Percentiles rank a stretch among this genome's conserved stretches.
Conservation (phyloP, 2,888 invertebrate genomes). For the Lacanobia wlatinum region DNA sequence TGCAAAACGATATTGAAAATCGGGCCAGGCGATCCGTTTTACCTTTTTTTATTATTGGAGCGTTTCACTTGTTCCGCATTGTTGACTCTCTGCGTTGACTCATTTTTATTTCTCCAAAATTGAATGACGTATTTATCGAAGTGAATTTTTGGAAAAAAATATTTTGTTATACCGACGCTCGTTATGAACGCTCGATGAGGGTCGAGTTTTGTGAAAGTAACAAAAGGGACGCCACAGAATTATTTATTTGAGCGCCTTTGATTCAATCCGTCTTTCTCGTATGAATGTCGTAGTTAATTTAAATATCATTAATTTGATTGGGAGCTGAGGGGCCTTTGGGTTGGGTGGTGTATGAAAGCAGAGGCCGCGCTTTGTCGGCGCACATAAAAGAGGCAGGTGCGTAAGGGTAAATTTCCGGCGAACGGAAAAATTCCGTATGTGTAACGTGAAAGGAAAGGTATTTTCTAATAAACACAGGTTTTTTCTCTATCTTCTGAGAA, state of each 20-base stretch:
- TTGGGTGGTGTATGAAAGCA: slow-evolving; percentile 67
- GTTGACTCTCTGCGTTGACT: slow-evolving; percentile 82
- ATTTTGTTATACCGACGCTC: slow-evolving; percentile 74
- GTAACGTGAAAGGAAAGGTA: slow-evolving; percentile 78
- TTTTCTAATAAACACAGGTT: slow-evolving; percentile 80
- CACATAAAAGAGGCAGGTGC: slow-evolving; percentile 76
- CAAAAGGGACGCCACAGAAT: slow-evolving; percentile 72
- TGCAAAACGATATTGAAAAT: slow-evolving; percentile 85
- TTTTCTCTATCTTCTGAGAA: slow-evolving; percentile 49
- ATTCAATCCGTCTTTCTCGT: slow-evolving; percentile 58
- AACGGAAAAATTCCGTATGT: slow-evolving; percentile 77
- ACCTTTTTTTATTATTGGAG: slow-evolving; percentile 85
- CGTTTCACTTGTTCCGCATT: slow-evolving; percentile 86
- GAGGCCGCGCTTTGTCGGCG: slow-evolving; percentile 72
- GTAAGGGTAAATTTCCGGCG: slow-evolving; percentile 76
- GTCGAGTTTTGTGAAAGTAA: slow-evolving; percentile 72
- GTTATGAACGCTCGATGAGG: slow-evolving; percentile 72
- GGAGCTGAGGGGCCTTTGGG: slow-evolving; percentile 61
- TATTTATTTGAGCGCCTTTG: slow-evolving; percentile 69
- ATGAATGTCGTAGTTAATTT: slow-evolving; percentile 71
- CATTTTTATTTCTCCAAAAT: slow-evolving; percentile 81
- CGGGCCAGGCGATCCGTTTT: slow-evolving; percentile 80
- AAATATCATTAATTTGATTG: slow-evolving; percentile 76
- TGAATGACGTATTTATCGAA: slow-evolving; percentile 82
- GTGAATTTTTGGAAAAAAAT: slow-evolving; percentile 75